Base-by-base conservation (phyloP, 2,113 vertebrate genomes). In the Martes martes region DNA sequence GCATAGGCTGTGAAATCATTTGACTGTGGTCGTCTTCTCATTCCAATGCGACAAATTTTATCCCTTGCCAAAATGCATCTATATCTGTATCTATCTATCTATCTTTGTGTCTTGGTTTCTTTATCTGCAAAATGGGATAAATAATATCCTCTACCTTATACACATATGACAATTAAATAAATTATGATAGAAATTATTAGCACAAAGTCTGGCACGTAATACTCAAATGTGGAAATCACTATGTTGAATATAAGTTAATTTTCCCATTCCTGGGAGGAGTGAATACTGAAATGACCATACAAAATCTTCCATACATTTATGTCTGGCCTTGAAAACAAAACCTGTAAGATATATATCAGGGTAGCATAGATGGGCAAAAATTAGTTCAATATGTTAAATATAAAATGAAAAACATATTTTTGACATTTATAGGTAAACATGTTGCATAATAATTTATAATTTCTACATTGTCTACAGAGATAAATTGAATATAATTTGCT, bases 401-500 rank as follows among this genome's bases (percentile, higher is more conserved):
- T 24, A 93, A 96, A 94, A 86, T 80, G 36, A 36, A 92, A 91
- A 85, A 11, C 26, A 39, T 61, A 59, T 31, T 63, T 71, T 89
- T 79, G 23, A 91, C 33, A 96, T 89, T 91, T 93, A 42, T 47
- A 79, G 26, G 80, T 93, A 55, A 83, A 33, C 9, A 28, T 59
- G 18, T 26, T 86, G 0, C 13, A 80, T 89, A 78, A 85, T 24
- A 94, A 91, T 93, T 67, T 85, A 81, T 93, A 74, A 95, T 92
- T 96, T 86, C 33, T 89, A 31, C 8, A 67, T 73, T 94, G 89
- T 59, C 71, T 89, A 45, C 14, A 89, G 18, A 45, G n/a, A 65
- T 95, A 96, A 97, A 98, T 98, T 96, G 36, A 97, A 55, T 95
- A 45, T 96, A 85, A 97, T 83, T 96, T 94, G 85, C 78, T 97